A percentile compares a stretch with the other conserved stretches of the same genome.
Evolutionary conservation across 2,888 invertebrate genomes (phyloP).

Genomic region (Eupsilia transversa): DNA sequence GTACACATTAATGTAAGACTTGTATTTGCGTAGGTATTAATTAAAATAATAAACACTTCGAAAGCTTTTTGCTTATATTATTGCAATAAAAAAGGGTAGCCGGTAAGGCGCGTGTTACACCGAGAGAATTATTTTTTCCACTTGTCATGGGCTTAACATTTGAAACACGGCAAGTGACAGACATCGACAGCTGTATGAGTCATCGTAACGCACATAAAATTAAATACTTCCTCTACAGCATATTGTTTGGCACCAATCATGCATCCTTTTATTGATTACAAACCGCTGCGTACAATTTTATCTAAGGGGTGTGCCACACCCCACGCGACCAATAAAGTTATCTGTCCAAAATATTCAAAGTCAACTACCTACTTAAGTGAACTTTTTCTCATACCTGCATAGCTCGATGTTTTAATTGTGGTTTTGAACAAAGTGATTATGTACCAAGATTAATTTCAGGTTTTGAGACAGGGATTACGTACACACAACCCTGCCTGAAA

Average conservation of each 20-base stretch:
- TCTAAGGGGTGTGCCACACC: too few species aligned
- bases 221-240: conserved; percentile 47
- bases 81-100: conserved; percentile 4
- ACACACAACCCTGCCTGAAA: not conserved
- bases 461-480: not conserved
- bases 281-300: conserved; percentile 11
- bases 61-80: not conserved
- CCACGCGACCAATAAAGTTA: too few species aligned
- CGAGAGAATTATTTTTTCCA: conserved; percentile 16
- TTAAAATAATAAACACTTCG: conserved; percentile 1
- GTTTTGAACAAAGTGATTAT: too few species aligned
- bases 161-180: conserved; percentile 4
- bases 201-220: conserved; percentile 38
- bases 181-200: conserved; percentile 26
- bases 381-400: not conserved
- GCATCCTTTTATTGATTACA: conserved; percentile 37
- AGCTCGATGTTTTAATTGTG: conserved; percentile 4
- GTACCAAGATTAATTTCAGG: too few species aligned
- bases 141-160: conserved; percentile 1
- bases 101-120: not conserved
- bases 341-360: not conserved
- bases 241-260: conserved; percentile 40
- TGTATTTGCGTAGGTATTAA: not conserved
- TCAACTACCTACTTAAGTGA: not conserved
- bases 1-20: not conserved